Conservation (phyloP, 2,888 invertebrate genomes). For the Yponomeuta plumbellus region DNA sequence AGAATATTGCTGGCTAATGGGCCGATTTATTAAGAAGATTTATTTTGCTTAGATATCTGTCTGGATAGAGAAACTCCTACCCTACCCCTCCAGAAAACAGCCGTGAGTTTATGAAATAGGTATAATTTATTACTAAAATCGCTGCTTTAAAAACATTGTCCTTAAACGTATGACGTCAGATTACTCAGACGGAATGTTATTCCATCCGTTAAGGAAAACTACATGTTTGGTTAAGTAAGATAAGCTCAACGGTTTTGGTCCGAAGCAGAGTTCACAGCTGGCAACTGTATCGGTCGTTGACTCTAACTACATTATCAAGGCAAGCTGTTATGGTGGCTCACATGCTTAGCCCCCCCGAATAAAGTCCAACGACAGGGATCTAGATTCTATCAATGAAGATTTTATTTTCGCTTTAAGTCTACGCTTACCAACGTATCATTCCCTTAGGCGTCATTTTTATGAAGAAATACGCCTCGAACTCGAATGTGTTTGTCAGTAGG, state of each 20-base stretch:
- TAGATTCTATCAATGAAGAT: no score
- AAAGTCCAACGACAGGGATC: no score
- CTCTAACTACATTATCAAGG: background rate
- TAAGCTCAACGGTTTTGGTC: constrained; percentile 2
- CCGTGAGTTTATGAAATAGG: no score
- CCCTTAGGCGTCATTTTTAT: no score
- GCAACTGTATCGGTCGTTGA: constrained; percentile 14
- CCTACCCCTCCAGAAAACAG: no score
- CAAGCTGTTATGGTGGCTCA: background rate
- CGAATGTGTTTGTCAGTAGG: no score
- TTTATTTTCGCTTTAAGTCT: no score
- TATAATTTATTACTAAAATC: background rate
- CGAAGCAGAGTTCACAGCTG: constrained; percentile 6
- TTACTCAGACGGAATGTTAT: background rate
- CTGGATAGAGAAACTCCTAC: no score
- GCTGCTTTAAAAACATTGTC: background rate
- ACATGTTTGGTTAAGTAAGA: background rate
- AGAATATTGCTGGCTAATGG: background rate
- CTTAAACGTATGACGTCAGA: background rate
- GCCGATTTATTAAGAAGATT: background rate
- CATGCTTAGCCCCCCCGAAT: no score
- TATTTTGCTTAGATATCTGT: background rate
- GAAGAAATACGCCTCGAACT: no score
- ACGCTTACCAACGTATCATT: no score
- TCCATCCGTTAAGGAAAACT: background rate